Conservation (phyloP, 2,797 vertebrate genomes). For the Decapterus maruadsi region DNA sequence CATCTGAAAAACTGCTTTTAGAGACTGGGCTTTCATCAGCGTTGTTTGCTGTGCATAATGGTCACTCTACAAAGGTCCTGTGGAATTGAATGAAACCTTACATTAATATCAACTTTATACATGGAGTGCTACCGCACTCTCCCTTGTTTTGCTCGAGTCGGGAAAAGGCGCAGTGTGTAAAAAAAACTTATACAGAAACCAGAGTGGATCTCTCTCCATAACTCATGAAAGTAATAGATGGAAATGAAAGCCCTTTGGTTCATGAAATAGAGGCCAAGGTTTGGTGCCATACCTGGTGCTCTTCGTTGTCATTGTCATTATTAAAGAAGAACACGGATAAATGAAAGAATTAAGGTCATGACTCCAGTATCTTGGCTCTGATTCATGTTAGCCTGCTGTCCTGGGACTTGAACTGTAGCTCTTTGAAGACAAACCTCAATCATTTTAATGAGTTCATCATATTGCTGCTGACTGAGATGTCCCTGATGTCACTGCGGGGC, state of each 20-base stretch:
- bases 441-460: constrained; percentile 80
- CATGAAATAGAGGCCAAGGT: constrained; percentile 56
- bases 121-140: not conserved
- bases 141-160: not conserved
- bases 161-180: constrained; percentile 19
- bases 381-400: constrained; percentile 69
- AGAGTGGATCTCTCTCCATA: constrained; percentile 26
- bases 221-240: constrained; percentile 58
- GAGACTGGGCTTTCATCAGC: constrained; percentile 23
- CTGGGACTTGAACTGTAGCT: constrained; percentile 72
- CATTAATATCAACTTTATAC: constrained; percentile 28
- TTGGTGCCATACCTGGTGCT: constrained; percentile 47
- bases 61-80: not conserved
- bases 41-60: constrained; percentile 16
- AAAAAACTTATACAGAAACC: constrained; percentile 25
- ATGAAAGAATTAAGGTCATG: constrained; percentile 75
- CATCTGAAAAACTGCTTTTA: constrained; percentile 28
- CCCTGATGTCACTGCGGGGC: constrained; percentile 69
- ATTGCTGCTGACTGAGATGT: constrained; percentile 69
- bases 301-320: constrained; percentile 66
- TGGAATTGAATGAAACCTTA: constrained; percentile 33
- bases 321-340: constrained; percentile 67
- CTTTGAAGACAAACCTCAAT: constrained; percentile 79
- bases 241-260: constrained; percentile 49
- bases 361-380: constrained; percentile 58